Evolutionary conservation across 37 sponge, comb jelly and placozoan species (phyloP).

Genomic region (Diacarnus erythraeanus): DNA sequence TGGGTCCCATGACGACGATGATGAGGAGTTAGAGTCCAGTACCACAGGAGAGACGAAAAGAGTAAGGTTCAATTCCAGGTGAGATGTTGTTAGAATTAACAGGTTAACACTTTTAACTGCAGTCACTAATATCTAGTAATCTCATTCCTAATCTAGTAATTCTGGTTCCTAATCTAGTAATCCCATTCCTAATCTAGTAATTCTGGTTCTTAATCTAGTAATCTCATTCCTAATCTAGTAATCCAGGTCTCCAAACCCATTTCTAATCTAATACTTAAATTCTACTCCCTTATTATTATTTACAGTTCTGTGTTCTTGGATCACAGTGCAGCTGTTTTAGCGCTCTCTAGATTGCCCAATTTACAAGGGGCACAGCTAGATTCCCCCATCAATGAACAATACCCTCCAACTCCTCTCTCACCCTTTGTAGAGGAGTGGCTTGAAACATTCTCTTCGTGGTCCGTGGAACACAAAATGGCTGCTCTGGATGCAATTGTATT

Average conservation of each 20-base stretch:
- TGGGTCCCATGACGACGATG: background rate
- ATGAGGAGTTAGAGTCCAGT: background rate
- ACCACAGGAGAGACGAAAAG: background rate
- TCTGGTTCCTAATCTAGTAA: background rate
- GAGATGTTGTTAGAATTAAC: too few species aligned
- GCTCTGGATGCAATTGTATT: constrained; percentile 61
- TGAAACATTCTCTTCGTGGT: constrained; percentile 38
- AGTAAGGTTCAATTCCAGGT: constrained; percentile 16
- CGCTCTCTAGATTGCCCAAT: constrained; percentile 6
- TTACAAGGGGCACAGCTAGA: background rate
- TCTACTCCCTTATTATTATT: background rate
- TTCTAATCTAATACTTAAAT: too few species aligned
- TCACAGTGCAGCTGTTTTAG: constrained; percentile 23
- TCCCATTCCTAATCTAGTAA: background rate
- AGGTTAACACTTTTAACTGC: background rate
- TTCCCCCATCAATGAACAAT: background rate
- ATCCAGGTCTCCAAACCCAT: too few species aligned
- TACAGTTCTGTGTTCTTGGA: constrained; percentile 1
- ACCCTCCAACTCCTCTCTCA: constrained; percentile 33
- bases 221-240: background rate
- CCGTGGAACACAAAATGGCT: constrained; percentile 44
- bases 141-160: background rate
- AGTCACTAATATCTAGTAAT: background rate
- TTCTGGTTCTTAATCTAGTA: background rate
- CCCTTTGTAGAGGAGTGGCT: constrained; percentile 60